Evolutionary conservation across 2,888 invertebrate species (phyloP), one percentile per base, ranked within the genome.

Genomic region (Laothoe populi): DNA sequence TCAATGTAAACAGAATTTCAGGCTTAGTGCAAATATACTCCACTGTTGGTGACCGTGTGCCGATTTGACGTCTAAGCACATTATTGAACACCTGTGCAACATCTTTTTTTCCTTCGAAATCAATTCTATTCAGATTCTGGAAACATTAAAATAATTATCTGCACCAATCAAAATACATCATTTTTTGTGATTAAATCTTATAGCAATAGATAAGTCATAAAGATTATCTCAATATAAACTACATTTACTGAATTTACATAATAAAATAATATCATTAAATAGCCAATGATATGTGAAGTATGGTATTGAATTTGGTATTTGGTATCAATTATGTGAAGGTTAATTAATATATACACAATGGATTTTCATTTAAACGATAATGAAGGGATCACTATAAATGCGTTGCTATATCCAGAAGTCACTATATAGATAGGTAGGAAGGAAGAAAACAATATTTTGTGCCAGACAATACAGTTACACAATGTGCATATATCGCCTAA

Each of bases 71-170:
- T 82, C 99, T 95, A 81, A 99, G 94, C 82, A 99, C 97, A 94
- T 99, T 99, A 93, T 99, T 99, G 93, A 99, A 99, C 75, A 99
- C 99, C 92, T 99, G 98, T 68, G 99, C 99, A 71, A 99, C 99
- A 95, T 99, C 99, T 90, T 99, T 99, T 87, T 99, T 99, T 57
- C 99, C 99, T 95, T 99, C 95, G 79, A 96, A 95, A 85, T 96
- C 96, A 71, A 96, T 96, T 77, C 96, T 94, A 88, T 95, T 95
- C 81, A 96, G 88, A 87, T 96, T 96, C 93, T 94, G 74, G 57
- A 78, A 60, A 68, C 64, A 69, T 62, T 8, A 64, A 61, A 63
- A 68, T 49, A 38, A 23, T 11, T 19, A 38, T 21, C 2, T 16
- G n/a, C 19, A 4, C 4, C 21, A 19, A 19, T 0, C 4, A 40